Conservation (phyloP, 2,113 vertebrate genomes). For the Dasyprocta punctata region DNA sequence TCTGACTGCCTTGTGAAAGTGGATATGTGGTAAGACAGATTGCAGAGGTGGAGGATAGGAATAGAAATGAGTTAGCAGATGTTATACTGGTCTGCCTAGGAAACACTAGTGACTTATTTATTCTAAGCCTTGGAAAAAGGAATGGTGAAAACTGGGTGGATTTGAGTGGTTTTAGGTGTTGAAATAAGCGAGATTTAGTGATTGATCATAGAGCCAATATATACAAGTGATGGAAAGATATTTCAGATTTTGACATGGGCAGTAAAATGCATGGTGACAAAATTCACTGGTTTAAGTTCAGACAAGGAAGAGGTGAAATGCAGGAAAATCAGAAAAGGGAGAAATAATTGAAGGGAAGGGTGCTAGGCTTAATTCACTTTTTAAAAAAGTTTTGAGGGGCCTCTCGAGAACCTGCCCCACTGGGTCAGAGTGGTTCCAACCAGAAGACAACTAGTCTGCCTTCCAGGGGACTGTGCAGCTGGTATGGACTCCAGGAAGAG, state of each 20-base stretch:
- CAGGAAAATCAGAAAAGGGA: too few species aligned
- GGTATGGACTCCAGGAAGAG: too few species aligned
- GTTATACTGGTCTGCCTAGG: neutral
- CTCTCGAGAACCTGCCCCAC: too few species aligned
- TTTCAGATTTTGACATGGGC: neutral
- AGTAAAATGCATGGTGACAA: neutral
- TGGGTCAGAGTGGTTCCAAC: too few species aligned
- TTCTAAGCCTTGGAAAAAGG: neutral
- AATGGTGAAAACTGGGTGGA: neutral
- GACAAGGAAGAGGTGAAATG: neutral
- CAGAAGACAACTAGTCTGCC: too few species aligned
- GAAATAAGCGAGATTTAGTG: neutral
- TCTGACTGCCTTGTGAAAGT: neutral
- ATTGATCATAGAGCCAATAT: neutral
- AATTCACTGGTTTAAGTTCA: neutral
- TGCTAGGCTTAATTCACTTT: neutral
- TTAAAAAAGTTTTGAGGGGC: too few species aligned
- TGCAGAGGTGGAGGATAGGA: too few species aligned
- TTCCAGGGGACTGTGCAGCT: too few species aligned
- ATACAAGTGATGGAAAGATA: neutral
- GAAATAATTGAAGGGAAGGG: fast-evolving
- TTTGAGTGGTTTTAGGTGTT: neutral
- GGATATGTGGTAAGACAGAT: neutral
- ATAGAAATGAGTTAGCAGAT: neutral
- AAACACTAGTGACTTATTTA: neutral